Evolutionary conservation across 2,113 vertebrate species (phyloP).

Genomic region (Hemichromis elongatus): DNA sequence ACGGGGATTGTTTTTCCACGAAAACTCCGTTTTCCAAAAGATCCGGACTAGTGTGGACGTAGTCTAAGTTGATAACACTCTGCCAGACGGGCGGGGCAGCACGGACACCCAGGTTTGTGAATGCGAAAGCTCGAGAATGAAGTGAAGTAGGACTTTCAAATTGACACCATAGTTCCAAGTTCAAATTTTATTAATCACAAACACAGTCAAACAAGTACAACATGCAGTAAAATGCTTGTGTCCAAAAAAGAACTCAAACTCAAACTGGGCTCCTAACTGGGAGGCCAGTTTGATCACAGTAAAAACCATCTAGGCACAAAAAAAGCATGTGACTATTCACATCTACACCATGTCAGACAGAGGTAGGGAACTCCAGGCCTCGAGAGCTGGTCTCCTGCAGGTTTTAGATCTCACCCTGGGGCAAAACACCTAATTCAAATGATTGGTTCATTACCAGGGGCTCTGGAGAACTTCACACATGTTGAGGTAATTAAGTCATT

Average conservation of each 20-base stretch:
- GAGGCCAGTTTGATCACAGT: too few species aligned
- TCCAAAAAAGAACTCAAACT: too few species aligned
- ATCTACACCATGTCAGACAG: too few species aligned
- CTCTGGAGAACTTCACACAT: not conserved
- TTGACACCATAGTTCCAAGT: rapidly evolving
- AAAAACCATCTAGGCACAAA: too few species aligned
- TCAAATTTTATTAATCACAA: too few species aligned
- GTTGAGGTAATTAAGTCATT: not conserved
- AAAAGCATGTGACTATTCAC: too few species aligned
- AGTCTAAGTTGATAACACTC: not conserved
- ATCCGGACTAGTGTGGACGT: too few species aligned
- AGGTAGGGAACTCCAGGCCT: not conserved
- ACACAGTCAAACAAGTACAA: too few species aligned
- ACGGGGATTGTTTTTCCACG: too few species aligned
- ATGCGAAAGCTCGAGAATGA: not conserved
- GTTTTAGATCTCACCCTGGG: not conserved
- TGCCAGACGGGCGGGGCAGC: not conserved
- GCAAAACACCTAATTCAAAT: not conserved
- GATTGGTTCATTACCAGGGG: not conserved
- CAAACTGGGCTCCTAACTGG: too few species aligned
- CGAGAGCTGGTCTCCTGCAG: not conserved
- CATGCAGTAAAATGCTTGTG: too few species aligned
- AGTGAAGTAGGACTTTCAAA: not conserved
- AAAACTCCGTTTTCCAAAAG: too few species aligned
- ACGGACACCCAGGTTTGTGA: not conserved